A percentile compares a stretch with the other conserved stretches of the same genome.
These are phyloP conservation scores for Sabatieria punctata DNA, from an alignment of 2,888 invertebrate species.

Conservation along the genomic window DNA sequence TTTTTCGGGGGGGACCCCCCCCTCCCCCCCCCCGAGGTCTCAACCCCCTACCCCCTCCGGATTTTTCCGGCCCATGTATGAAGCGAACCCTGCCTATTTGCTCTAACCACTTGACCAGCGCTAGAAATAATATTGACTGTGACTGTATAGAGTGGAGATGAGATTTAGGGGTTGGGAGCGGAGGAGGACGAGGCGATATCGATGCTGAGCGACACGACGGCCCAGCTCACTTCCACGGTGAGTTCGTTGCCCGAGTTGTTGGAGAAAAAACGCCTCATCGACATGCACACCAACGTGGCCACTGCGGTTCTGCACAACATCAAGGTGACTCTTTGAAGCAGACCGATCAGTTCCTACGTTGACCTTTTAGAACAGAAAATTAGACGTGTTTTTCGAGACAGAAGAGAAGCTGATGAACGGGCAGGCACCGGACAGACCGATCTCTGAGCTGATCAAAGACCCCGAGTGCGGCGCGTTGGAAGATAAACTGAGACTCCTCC, in stretches of 20 bases:
- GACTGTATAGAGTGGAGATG: no score
- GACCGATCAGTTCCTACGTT: not conserved
- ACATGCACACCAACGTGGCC: constrained; percentile 96
- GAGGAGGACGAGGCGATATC: constrained; percentile 59
- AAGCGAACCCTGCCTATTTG: no score
- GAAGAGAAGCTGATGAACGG: constrained; percentile 88
- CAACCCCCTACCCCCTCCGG: no score
- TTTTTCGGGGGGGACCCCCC: no score
- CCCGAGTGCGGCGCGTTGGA: constrained; percentile 61
- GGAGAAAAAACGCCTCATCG: constrained; percentile 89
- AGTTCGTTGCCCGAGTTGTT: constrained; percentile 78
- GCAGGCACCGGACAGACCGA: constrained; percentile 48
- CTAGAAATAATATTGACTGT: no score
- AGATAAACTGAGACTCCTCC: constrained; percentile 77
- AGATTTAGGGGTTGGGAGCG: constrained; percentile 53
- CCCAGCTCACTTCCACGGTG: constrained; percentile 73
- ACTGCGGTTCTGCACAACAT: constrained; percentile 47
- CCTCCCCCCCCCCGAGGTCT: no score
- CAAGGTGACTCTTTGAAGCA: constrained; percentile 38
- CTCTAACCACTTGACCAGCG: no score
- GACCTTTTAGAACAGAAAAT: constrained; percentile 56
- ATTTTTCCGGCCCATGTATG: no score
- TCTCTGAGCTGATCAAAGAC: constrained; percentile 72
- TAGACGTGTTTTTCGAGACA: constrained; percentile 89
- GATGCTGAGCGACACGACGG: constrained; percentile 73